Base-by-base conservation (phyloP, 1,140 invertebrate genomes). In the Anagrus nilaparvatae region DNA sequence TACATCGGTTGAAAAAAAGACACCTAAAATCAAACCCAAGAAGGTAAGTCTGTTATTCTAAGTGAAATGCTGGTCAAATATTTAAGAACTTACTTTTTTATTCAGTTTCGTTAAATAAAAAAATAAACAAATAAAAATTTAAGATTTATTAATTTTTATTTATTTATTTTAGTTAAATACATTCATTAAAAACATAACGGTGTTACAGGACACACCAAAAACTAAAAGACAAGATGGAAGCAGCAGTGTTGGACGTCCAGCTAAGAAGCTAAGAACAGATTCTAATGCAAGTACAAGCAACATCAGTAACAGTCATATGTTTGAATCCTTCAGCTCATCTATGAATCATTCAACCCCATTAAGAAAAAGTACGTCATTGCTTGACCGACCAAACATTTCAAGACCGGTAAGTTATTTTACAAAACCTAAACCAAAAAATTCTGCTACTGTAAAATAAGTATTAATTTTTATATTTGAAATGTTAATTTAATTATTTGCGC, bases 371-470 rank as follows among this genome's bases (percentile, higher is more conserved):
- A 67, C 63, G 12, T 68, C 71, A 1, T 63, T 82, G 49, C 61
- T 83, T 29, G 75, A 82, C 49, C 72, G 79, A 52, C 79, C 79
- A 1, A 79, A 75, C 57, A 75, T 81, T 47, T 58, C 74, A 43
- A 72, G 74, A 73, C 79, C 79, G 42, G 81, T 83, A 63, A 81
- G 77, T 73, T 30, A 36, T 31, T 43, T 21, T 20, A 21, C 20
- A 36, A 27, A 9, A 40, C 18, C 12, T 7, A 25, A 25, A 12
- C 12, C 5, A 12, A 25, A 12, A 7, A 25, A 5, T 7, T 25
- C 12, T 25, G 24, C 24, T 25, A 7, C 12, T n/a, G n/a, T n/a
- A n/a, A n/a, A n/a, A n/a, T n/a, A n/a, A n/a, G n/a, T n/a, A n/a
- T n/a, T n/a, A n/a, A n/a, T n/a, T n/a, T n/a, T n/a, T n/a, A n/a